These are phyloP conservation scores for zebrafish (Danio rerio) DNA, from an alignment of 2,113 vertebrate species.

Conservation along the genomic window GRCz12tu NC_133186.1:33668501-33669000, in stretches of 20 bases:
- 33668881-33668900: not conserved
- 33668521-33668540: too few species aligned
- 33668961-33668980: slow-evolving; percentile 26
- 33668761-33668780: not conserved
- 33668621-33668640: too few species aligned
- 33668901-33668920: not conserved
- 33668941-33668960: slow-evolving; percentile 3
- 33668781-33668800: not conserved
- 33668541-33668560: too few species aligned
- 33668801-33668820: not conserved
- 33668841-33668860: not conserved
- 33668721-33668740: not conserved
- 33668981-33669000: slow-evolving; percentile 33
- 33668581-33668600: too few species aligned
- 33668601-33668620: too few species aligned
- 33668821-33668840: slow-evolving; percentile 1
- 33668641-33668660: not conserved
- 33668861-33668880: not conserved
- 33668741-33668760: not conserved
- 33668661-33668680: not conserved
- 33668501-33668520: too few species aligned
- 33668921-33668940: slow-evolving; percentile 6
- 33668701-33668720: not conserved
- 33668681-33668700: not conserved
- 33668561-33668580: too few species aligned